phyloP scores from a whole-genome alignment of 1,140 invertebrate species.

The Scaptomyza hsui region DNA sequence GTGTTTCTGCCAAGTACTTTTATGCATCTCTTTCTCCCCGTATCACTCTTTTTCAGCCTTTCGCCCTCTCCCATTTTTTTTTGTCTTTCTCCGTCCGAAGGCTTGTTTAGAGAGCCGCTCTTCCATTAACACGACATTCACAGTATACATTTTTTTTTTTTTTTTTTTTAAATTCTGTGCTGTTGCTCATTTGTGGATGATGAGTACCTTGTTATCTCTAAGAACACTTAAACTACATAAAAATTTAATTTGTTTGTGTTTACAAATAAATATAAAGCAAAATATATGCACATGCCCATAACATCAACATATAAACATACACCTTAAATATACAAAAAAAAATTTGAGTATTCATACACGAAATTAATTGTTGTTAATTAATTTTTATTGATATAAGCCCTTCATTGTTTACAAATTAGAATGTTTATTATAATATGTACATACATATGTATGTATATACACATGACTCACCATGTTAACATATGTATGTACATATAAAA shows the following conservation, averaged over 20 bases:
- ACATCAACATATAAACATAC: too few species aligned
- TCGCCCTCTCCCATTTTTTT: background rate
- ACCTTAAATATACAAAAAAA: background rate
- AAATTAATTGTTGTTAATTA: too few species aligned
- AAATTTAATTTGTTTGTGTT: constrained; percentile 66
- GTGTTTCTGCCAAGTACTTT: background rate
- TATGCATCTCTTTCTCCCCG: constrained; percentile 3
- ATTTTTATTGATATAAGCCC: too few species aligned
- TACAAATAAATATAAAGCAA: constrained; percentile 7
- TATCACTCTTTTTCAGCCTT: background rate
- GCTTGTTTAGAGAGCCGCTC: background rate
- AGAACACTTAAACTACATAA: constrained; percentile 69
- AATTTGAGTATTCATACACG: too few species aligned
- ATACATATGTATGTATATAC: background rate
- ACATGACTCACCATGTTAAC: background rate
- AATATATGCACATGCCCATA: background rate
- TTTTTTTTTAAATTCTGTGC: constrained; percentile 25
- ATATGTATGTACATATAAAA: constrained; percentile 11
- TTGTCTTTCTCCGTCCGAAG: background rate
- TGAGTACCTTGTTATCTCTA: constrained; percentile 76
- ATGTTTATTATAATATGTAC: background rate
- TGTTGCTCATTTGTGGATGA: constrained; percentile 44
- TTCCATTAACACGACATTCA: constrained; percentile 5
- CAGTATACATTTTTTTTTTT: constrained; percentile 18
- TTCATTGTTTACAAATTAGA: too few species aligned